Evolutionary conservation across 2,888 invertebrate genomes (phyloP).

Genomic region (Laspeyria flexula): DNA sequence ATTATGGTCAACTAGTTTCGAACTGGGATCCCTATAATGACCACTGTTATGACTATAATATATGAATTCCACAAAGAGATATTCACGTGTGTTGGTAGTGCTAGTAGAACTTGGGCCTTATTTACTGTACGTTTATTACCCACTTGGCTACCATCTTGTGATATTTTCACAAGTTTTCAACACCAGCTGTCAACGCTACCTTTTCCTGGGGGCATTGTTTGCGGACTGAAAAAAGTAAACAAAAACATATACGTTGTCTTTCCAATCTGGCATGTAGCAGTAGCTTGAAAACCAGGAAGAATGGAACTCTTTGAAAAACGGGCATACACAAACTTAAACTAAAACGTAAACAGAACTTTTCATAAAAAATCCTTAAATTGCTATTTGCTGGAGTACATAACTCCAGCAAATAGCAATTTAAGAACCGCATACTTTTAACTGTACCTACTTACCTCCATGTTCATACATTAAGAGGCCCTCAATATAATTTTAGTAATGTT

Average conservation of each 20-base stretch:
- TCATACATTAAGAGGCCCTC: not conserved
- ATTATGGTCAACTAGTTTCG: too few species aligned
- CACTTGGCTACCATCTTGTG: too few species aligned
- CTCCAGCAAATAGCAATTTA: too few species aligned
- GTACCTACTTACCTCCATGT: not conserved
- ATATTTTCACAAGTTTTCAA: too few species aligned
- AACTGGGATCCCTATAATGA: too few species aligned
- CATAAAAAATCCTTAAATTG: not conserved
- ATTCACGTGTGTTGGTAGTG: too few species aligned
- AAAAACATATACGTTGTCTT: not conserved
- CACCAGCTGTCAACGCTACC: not conserved
- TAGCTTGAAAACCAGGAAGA: not conserved
- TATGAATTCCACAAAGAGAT: too few species aligned
- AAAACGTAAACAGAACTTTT: not conserved
- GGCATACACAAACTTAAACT: not conserved
- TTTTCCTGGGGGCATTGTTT: not conserved
- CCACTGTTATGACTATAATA: too few species aligned
- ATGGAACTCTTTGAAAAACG: not conserved
- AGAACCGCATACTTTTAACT: too few species aligned
- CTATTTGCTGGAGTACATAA: too few species aligned
- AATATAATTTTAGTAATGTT: not conserved
- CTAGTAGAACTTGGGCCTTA: too few species aligned
- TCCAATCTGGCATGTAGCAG: not conserved
- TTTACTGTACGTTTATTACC: too few species aligned
- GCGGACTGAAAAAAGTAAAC: not conserved